A percentile compares a stretch with the other conserved stretches of the same genome.
These are phyloP conservation scores for Diachrysia chrysitis DNA, from an alignment of 2,888 invertebrate species.

Conservation along the genomic window DNA sequence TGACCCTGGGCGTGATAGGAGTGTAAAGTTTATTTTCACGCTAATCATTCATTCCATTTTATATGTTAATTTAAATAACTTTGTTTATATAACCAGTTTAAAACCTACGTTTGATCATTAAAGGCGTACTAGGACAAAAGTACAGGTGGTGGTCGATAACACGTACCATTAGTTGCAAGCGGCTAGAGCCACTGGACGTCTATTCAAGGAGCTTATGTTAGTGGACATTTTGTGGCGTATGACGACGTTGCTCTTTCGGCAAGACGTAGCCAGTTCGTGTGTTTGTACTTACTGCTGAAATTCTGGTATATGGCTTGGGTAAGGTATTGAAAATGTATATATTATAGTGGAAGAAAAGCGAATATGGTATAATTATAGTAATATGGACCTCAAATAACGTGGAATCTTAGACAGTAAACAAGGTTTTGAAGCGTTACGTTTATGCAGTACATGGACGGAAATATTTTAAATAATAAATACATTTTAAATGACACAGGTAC, in stretches of 20 bases:
- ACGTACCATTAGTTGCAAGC: background rate
- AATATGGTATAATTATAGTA: too few relatives aligned
- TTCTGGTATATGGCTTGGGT: background rate
- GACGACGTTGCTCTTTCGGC: background rate
- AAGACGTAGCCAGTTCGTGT: background rate
- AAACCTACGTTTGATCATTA: background rate
- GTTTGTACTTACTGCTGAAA: background rate
- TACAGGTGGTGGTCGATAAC: background rate
- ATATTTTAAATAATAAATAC: too few relatives aligned
- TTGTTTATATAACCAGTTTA: background rate
- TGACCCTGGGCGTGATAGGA: background rate
- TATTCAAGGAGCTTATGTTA: background rate
- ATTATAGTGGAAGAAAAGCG: too few relatives aligned
- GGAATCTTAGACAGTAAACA: too few relatives aligned
- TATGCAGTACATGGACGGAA: too few relatives aligned
- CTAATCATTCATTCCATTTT: background rate
- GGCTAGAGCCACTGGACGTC: slow-evolving; percentile 1
- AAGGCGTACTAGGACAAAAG: background rate
- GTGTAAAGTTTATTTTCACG: background rate
- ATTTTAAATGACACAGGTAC: too few relatives aligned
- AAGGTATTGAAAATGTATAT: too few relatives aligned
- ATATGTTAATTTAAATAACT: too few relatives aligned
- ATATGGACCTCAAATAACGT: too few relatives aligned
- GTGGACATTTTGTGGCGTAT: background rate
- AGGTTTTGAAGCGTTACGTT: too few relatives aligned